Conservation (phyloP, 2,888 invertebrate species). For the Cephus runcator region DNA sequence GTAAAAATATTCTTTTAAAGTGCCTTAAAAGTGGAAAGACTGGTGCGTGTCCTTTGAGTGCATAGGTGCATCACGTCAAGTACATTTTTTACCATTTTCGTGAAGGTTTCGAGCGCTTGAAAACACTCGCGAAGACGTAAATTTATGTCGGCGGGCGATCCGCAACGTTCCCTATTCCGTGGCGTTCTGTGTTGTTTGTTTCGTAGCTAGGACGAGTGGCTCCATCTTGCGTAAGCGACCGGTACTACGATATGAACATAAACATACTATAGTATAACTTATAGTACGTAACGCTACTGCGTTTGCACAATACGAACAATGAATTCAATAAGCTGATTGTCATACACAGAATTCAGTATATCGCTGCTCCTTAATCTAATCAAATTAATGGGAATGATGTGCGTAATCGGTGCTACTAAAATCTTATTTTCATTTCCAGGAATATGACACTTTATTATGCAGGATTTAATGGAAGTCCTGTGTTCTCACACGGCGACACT, state of each 20-base stretch:
- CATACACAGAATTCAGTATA: not conserved
- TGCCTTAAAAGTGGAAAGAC: not conserved
- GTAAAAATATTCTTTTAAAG: not conserved
- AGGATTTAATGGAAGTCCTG: slow-evolving; percentile 45
- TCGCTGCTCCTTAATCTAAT: not conserved
- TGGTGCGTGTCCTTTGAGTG: not conserved
- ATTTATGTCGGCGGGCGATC: not conserved
- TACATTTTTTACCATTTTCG: slow-evolving; percentile 5
- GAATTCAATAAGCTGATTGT: not conserved
- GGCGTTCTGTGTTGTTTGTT: slow-evolving; percentile 41
- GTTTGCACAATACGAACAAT: not conserved
- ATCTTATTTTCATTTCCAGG: not conserved
- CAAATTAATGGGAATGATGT: not conserved
- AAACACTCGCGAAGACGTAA: not conserved
- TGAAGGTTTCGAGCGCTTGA: slow-evolving; percentile 1
- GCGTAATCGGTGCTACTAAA: not conserved
- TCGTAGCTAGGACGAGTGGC: slow-evolving; percentile 50
- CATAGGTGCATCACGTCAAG: not conserved
- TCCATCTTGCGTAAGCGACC: slow-evolving; percentile 32
- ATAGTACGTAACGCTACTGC: not conserved
- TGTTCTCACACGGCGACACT: slow-evolving; percentile 29
- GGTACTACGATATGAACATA: not conserved
- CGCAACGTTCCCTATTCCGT: slow-evolving; percentile 8
- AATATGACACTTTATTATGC: slow-evolving; percentile 35
- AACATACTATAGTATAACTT: not conserved